A percentile compares a stretch with the other conserved stretches of the same genome.
Evolutionary conservation across 1,140 invertebrate genomes (phyloP).

Genomic region (Pinna nobilis): DNA sequence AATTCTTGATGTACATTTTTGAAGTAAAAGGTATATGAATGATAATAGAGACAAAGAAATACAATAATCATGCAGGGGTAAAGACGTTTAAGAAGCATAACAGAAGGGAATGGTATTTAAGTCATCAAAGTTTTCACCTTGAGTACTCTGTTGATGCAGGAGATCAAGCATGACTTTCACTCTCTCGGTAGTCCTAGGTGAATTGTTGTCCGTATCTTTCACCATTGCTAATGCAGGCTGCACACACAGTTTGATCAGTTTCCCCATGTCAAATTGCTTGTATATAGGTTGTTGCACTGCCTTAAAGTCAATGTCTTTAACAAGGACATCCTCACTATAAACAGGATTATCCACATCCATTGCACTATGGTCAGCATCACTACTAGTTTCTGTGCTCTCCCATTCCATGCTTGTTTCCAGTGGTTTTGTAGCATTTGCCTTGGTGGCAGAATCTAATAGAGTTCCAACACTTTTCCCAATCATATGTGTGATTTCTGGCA

Average conservation of each 20-base stretch:
- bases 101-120: background rate
- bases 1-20: no score
- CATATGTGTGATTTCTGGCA: slow-evolving; percentile 54
- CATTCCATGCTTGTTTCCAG: background rate
- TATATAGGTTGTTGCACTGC: slow-evolving; percentile 2
- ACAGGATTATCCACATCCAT: slow-evolving; percentile 18
- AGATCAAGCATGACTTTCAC: slow-evolving; percentile 50
- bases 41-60: no score
- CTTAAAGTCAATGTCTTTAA: background rate
- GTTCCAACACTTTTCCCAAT: slow-evolving; percentile 41
- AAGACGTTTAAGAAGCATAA: no score
- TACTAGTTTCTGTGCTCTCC: background rate
- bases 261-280: slow-evolving; percentile 20
- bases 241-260: slow-evolving; percentile 35
- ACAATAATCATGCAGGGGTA: no score
- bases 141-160: slow-evolving; percentile 27
- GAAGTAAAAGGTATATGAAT: no score
- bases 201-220: slow-evolving; percentile 44
- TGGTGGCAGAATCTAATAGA: slow-evolving; percentile 34
- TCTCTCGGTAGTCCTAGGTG: slow-evolving; percentile 47
- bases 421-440: background rate
- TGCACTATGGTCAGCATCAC: background rate
- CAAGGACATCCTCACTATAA: slow-evolving; percentile 8
- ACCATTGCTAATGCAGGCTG: slow-evolving; percentile 56
- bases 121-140: slow-evolving; percentile 33